These are phyloP conservation scores for Anhinga anhinga DNA, from an alignment of 2,113 vertebrate genomes.

Conservation along the genomic window DNA sequence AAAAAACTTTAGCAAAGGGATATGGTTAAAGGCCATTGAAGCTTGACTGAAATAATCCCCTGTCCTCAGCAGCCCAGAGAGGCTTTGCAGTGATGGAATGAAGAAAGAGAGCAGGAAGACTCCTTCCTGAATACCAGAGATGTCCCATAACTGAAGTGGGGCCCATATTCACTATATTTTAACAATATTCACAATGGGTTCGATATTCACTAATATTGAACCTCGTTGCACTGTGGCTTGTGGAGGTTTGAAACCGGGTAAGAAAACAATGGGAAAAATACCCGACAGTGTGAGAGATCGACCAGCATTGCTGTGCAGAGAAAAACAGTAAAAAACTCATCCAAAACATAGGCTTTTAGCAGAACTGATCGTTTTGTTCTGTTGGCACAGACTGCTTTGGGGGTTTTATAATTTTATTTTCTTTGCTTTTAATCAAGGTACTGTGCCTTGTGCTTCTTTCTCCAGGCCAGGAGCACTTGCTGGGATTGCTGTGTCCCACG, in stretches of 20 bases:
- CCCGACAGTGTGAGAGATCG: accelerated
- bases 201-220: background rate
- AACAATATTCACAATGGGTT: background rate
- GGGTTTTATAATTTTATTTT: accelerated
- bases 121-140: accelerated
- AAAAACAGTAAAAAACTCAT: background rate
- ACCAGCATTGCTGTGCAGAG: background rate
- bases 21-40: background rate
- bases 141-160: background rate
- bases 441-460: accelerated
- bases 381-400: accelerated
- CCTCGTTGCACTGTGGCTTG: background rate
- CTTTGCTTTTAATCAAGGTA: accelerated
- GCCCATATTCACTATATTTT: background rate
- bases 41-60: background rate
- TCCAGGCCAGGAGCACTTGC: accelerated
- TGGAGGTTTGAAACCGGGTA: background rate
- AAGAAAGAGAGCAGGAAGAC: background rate
- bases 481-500: background rate
- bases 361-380: background rate
- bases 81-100: background rate
- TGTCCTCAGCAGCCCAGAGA: accelerated
- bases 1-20: background rate
- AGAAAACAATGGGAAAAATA: background rate
- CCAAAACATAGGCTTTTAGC: background rate